Conservation (phyloP, 1,140 invertebrate genomes). For the Ips typographus region DNA sequence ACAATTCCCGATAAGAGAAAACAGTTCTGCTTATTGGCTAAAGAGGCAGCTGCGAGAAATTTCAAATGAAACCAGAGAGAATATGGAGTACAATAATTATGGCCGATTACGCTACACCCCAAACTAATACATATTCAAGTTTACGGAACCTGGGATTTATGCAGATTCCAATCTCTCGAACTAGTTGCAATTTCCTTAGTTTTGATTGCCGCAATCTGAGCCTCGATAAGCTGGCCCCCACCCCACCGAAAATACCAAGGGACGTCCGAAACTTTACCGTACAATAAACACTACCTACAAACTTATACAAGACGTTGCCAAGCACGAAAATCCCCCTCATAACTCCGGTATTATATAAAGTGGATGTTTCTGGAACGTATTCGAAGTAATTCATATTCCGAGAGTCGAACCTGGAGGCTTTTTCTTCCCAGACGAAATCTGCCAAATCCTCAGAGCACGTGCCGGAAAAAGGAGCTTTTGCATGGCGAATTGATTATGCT, state of each 20-base stretch:
- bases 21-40: conserved; percentile 1
- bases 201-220: too few relatives aligned
- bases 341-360: conserved; percentile 3
- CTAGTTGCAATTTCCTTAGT: background rate
- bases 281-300: background rate
- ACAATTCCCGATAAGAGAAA: background rate
- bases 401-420: conserved; percentile 6
- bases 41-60: background rate
- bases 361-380: background rate
- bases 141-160: background rate
- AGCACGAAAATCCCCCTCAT: background rate
- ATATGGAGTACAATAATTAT: conserved; percentile 1
- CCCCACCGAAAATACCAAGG: background rate
- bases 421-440: conserved; percentile 11
- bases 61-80: background rate
- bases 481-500: conserved; percentile 10
- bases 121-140: conserved; percentile 2
- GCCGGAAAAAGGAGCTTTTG: conserved; percentile 6
- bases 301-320: background rate
- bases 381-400: conserved; percentile 6
- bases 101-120: background rate
- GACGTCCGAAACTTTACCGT: background rate
- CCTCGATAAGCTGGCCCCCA: background rate
- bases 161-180: background rate
- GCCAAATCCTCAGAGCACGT: conserved; percentile 8